Percentiles rank a stretch among this genome's conserved stretches.
Evolutionary conservation across 2,888 invertebrate genomes (phyloP).

Genomic region (Lithophane ornitopus): DNA sequence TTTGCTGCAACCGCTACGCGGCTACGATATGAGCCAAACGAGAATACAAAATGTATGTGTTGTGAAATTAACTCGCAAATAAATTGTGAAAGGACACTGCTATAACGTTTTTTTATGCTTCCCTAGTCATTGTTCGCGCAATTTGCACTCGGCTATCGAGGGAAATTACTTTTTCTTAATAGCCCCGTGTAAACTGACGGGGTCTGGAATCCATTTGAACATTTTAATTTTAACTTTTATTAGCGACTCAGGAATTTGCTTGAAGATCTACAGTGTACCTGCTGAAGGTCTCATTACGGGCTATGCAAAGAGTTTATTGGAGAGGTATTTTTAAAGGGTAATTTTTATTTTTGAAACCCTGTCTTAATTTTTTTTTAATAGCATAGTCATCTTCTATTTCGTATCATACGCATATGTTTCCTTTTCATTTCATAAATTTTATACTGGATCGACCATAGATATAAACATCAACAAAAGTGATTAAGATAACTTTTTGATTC

Average conservation of each 20-base stretch:
- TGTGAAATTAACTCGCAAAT: constrained; percentile 42
- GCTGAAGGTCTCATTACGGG: constrained; percentile 31
- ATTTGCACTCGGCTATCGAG: constrained; percentile 59
- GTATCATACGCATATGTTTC: background rate
- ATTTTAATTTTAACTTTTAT: constrained; percentile 61
- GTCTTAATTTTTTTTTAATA: no score
- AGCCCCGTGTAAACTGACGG: constrained; percentile 45
- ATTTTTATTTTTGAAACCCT: background rate
- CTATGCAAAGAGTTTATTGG: constrained; percentile 20
- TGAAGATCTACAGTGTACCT: constrained; percentile 24
- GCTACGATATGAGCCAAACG: constrained; percentile 44
- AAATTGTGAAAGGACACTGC: constrained; percentile 35
- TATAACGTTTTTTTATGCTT: constrained; percentile 42
- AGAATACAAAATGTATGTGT: constrained; percentile 26
- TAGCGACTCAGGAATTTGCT: constrained; percentile 31
- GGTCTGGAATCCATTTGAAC: constrained; percentile 51
- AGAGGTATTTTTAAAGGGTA: no score
- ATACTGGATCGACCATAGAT: no score
- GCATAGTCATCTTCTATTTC: background rate
- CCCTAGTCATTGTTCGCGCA: constrained; percentile 47
- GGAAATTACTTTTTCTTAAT: constrained; percentile 68
- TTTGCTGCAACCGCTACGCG: constrained; percentile 38
- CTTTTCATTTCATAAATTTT: background rate
- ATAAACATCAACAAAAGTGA: background rate
- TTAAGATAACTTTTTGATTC: background rate